phyloP scores from a whole-genome alignment of 2,888 invertebrate species.

The Buathra laborator region DNA sequence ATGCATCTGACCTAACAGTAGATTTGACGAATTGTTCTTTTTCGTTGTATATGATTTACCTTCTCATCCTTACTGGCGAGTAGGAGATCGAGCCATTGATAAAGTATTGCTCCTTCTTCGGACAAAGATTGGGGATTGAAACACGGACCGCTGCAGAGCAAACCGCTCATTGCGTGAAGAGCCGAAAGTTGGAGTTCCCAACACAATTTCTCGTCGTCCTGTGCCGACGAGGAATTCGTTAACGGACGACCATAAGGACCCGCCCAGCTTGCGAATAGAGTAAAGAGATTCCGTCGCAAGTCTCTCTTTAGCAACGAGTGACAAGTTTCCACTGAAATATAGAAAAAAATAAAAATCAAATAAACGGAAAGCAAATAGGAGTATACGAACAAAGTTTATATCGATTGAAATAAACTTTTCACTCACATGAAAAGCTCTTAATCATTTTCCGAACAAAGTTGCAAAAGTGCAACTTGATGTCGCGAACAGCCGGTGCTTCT shows the following conservation, averaged over 20 bases:
- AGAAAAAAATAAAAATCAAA: slow-evolving; percentile 74
- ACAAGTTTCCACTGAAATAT: slow-evolving; percentile 93
- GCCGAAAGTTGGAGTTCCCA: slow-evolving; percentile 86
- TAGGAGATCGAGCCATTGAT: slow-evolving; percentile 97
- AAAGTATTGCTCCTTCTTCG: slow-evolving; percentile 96
- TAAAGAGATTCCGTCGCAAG: slow-evolving; percentile 94
- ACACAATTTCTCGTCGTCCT: slow-evolving; percentile 80
- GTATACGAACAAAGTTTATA: not conserved
- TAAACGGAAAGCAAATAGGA: not conserved
- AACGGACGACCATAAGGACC: slow-evolving; percentile 93
- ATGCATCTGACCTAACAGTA: no score
- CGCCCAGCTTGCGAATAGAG: slow-evolving; percentile 97
- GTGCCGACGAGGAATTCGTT: slow-evolving; percentile 78
- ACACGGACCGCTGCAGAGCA: slow-evolving; percentile 98
- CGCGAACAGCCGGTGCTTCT: slow-evolving; percentile 94
- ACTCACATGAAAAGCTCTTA: slow-evolving; percentile 95
- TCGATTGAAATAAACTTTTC: not conserved
- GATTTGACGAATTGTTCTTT: no score
- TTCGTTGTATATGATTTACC: slow-evolving; percentile 85
- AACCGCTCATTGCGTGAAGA: slow-evolving; percentile 96
- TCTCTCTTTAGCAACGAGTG: slow-evolving; percentile 94
- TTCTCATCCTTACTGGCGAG: slow-evolving; percentile 95
- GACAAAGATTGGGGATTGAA: slow-evolving; percentile 94
- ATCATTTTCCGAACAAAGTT: slow-evolving; percentile 97
- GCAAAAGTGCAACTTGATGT: slow-evolving; percentile 97